Evolutionary conservation across 2,113 vertebrate genomes (phyloP), one percentile per base, ranked within the genome.

Genomic region (Protobothrops flavoviridis): DNA sequence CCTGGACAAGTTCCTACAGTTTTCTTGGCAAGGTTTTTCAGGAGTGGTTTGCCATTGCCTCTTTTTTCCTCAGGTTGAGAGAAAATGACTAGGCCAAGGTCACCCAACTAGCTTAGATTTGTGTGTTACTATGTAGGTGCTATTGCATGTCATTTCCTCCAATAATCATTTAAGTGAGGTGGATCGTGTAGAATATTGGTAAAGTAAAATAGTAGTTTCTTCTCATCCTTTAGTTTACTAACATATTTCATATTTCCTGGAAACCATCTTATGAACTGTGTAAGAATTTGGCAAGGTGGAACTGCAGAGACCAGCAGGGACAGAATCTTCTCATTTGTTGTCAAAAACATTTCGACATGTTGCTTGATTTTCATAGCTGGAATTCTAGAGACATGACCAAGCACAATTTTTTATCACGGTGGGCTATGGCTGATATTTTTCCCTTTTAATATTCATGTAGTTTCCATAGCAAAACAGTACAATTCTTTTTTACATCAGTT

Each of bases 401-500:
- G 6, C 26, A n/a, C 55, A 56, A n/a, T 48, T 48, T 90, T 6
- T 3, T 45, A 52, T 86, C 4, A 26, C 20, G 23, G 24, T 48
- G 15, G 43, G 9, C 33, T 50, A 20, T 23, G 29, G 26, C 20
- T 33, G 29, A 45, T 69, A 26, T 55, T 39, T 4, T 2, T 9
- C 88, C 93, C 96, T 93, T 94, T 96, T 93, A 90, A 81, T 91
- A 92, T 52, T 94, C 90, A 94, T 93, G 69, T 87, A 7, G 26
- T 93, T 95, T 94, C 95, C 96, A 45, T 48, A 85, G 94, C 94
- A 91, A 96, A 81, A 91, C 0, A 0, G n/a, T 91, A 59, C 92
- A 94, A 95, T 93, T 93, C 93, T 96, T 97, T 96, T 87, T 17
- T 52, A 96, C 88, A 92, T 87, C 0, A 0, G 20, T 91, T 95